phyloP scores from a whole-genome alignment of 2,888 invertebrate species.

The Myopa testacea region DNA sequence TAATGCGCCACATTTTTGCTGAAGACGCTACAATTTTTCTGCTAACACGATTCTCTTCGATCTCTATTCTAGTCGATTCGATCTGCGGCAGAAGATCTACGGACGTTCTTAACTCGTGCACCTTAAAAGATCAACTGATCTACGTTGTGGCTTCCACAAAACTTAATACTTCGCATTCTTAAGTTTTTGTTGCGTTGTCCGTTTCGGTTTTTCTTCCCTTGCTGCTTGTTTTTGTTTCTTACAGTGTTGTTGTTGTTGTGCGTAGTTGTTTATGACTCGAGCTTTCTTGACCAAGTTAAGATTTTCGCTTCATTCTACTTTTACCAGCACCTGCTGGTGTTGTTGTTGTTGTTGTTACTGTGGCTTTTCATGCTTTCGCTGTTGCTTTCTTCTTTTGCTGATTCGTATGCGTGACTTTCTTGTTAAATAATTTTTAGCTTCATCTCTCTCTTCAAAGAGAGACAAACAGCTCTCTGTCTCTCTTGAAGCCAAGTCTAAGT shows the following conservation, averaged over 20 bases:
- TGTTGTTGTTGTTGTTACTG: slow-evolving; percentile 20
- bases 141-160: slow-evolving; percentile 43
- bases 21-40: background rate
- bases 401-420: slow-evolving; percentile 60
- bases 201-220: slow-evolving; percentile 21
- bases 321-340: slow-evolving; percentile 47
- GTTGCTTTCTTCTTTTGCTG: slow-evolving; percentile 53
- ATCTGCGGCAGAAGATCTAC: background rate
- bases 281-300: slow-evolving; percentile 37
- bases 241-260: slow-evolving; percentile 4
- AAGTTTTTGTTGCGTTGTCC: slow-evolving; percentile 45
- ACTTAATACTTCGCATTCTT: slow-evolving; percentile 53
- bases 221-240: slow-evolving; percentile 26
- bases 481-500: background rate
- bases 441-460: background rate
- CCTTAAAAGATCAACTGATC: slow-evolving; percentile 58
- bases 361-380: slow-evolving; percentile 35
- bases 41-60: background rate
- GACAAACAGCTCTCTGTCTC: background rate
- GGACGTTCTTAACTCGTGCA: slow-evolving; percentile 56
- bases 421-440: slow-evolving; percentile 37
- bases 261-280: slow-evolving; percentile 19
- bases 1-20: slow-evolving; percentile 31
- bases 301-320: slow-evolving; percentile 51
- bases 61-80: background rate